Conservation (phyloP, 2,888 invertebrate species). For the Hipparchia semele region DNA sequence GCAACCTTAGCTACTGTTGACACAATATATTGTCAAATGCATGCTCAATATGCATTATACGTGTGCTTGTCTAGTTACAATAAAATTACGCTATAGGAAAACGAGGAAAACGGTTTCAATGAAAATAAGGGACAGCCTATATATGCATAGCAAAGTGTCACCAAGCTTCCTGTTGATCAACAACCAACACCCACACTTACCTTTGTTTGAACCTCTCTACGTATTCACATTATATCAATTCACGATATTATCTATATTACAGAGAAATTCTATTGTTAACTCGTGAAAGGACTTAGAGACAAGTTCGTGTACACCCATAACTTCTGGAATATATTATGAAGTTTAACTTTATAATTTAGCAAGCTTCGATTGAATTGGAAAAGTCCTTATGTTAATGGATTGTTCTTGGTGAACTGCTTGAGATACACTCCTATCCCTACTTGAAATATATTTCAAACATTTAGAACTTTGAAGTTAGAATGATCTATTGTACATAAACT, state of each 20-base stretch:
- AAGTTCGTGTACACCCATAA: constrained; percentile 37
- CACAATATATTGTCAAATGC: no score
- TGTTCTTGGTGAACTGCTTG: constrained; percentile 40
- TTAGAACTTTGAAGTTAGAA: background rate
- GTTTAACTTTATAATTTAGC: constrained; percentile 41
- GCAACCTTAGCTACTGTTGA: no score
- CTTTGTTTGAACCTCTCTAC: no score
- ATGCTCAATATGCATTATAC: no score
- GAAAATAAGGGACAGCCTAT: background rate
- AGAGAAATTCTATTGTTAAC: constrained; percentile 23
- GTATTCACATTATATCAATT: background rate
- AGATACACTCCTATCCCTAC: constrained; percentile 20
- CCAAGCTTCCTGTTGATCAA: background rate
- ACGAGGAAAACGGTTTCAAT: no score
- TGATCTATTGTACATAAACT: background rate
- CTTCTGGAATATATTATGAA: constrained; percentile 38
- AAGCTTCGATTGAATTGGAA: constrained; percentile 40
- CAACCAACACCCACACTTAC: background rate
- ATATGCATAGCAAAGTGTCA: background rate
- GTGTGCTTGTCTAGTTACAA: no score
- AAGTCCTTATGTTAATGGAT: constrained; percentile 39
- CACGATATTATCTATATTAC: constrained; percentile 9
- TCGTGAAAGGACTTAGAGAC: constrained; percentile 38
- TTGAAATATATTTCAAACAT: constrained; percentile 26
- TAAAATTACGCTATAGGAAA: no score